phyloP scores from a whole-genome alignment of 2,797 vertebrate genomes.

The Helarctos malayanus region DNA sequence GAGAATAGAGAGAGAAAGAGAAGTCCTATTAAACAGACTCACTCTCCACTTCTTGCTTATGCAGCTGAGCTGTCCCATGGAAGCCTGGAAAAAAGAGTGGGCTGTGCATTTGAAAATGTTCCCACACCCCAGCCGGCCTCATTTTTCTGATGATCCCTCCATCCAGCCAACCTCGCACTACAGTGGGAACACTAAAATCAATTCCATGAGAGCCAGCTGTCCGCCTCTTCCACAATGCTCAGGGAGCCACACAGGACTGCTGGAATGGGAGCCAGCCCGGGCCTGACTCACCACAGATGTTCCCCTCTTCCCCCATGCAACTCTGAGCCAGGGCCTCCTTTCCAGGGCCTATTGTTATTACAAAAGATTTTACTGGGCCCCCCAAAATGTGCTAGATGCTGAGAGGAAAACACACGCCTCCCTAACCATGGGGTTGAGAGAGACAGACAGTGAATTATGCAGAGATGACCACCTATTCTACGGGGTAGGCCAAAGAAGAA shows the following conservation, averaged over 20 bases:
- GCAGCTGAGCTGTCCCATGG: conserved; percentile 70
- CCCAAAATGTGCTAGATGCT: neutral
- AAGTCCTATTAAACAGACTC: neutral
- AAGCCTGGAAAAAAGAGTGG: conserved; percentile 82
- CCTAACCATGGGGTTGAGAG: neutral
- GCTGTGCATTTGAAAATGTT: conserved; percentile 66
- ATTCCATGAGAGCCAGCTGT: conserved; percentile 74
- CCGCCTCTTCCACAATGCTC: conserved; percentile 56
- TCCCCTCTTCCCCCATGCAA: neutral
- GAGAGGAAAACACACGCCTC: conserved; percentile 50
- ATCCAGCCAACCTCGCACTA: neutral
- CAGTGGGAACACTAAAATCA: conserved; percentile 67
- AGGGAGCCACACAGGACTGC: conserved; percentile 66
- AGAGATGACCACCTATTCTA: neutral
- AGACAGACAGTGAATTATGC: neutral
- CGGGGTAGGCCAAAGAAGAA: neutral
- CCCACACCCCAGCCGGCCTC: conserved; percentile 61
- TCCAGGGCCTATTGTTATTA: conserved; percentile 59
- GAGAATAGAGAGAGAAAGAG: conserved; percentile 37
- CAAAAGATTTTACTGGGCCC: conserved; percentile 45
- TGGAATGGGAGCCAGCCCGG: neutral
- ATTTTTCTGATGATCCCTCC: conserved; percentile 72
- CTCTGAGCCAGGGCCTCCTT: conserved; percentile 63
- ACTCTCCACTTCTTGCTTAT: neutral
- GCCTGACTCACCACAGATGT: conserved; percentile 74